Conservation (phyloP, 2,888 invertebrate species). For the Tipula lateralis region DNA sequence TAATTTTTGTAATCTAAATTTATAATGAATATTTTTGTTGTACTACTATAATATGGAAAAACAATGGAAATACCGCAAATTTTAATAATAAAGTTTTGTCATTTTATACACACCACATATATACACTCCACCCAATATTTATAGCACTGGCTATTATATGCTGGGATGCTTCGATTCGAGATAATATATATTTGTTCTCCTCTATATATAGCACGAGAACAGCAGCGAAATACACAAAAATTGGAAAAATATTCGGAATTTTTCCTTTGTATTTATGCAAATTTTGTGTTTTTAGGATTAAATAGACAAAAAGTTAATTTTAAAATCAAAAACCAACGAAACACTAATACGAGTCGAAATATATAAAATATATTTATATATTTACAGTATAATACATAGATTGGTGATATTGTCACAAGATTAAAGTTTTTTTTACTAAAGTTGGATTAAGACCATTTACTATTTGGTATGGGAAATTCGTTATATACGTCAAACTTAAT, state of each 20-base stretch:
- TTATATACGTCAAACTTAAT: background rate
- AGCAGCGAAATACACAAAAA: background rate
- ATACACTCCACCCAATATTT: background rate
- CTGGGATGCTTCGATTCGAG: background rate
- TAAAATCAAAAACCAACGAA: background rate
- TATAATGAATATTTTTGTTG: background rate
- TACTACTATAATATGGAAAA: background rate
- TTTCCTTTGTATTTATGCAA: constrained; percentile 6
- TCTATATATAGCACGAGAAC: background rate
- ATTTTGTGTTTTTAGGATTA: background rate
- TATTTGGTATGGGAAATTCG: background rate
- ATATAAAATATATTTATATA: background rate
- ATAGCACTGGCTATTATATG: background rate
- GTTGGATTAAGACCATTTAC: background rate
- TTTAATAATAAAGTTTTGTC: background rate
- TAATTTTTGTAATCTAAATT: background rate
- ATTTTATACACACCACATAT: background rate
- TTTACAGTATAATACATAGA: background rate
- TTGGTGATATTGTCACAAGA: background rate
- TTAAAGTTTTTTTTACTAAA: background rate
- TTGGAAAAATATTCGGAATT: background rate
- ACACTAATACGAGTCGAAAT: background rate
- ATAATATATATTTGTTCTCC: no score
- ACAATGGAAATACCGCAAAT: constrained; percentile 1
- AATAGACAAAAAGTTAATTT: background rate